Evolutionary conservation across 2,113 vertebrate species (phyloP), one percentile per base, ranked within the genome.

Genomic region (Campylorhamphus procurvoides): DNA sequence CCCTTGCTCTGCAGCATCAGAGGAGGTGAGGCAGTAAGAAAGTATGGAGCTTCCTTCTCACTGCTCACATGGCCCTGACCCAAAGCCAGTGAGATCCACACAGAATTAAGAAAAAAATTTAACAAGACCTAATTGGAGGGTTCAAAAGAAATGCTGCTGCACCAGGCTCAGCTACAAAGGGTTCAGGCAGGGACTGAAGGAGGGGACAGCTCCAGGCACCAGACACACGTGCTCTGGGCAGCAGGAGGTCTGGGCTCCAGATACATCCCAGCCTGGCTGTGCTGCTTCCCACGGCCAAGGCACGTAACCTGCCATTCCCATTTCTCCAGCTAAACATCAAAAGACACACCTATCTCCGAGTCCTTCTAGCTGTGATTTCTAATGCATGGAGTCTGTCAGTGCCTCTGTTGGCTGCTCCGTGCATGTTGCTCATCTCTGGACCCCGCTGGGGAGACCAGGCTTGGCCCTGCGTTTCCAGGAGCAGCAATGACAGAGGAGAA

Each of bases 11-110:
- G 13, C 22, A 52, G 9, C 12, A 6, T 0, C 3, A 3, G 52
- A 24, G 35, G 22, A 33, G 39, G 6, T 3, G 20, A 42, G 49
- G 64, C n/a, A 7, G 53, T 6, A 14, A 58, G 37, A 24, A 58
- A 63, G 7, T 14, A 7, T 0, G 5, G 44, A 53, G 60, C 44
- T 10, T 15, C 14, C 28, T 25, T 22, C 69, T 31, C 50, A 6
- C 10, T 3, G 2, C 15, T 28, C 7, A 24, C 0, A 5, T 10
- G 2, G 1, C 33, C 80, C 50, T 9, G 31, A 14, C 16, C 13
- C 73, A 6, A 31, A 53, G 18, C n/a, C 59, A 33, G 7, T 3
- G 58, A 25, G 29, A 75, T 23, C 62, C 44, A 12, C 33, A 14
- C 7, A 28, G 46, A 62, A 58, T 7, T 5, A 31, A 44, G 18